Conservation (phyloP, 2,797 vertebrate genomes). For the Falco cherrug region DNA sequence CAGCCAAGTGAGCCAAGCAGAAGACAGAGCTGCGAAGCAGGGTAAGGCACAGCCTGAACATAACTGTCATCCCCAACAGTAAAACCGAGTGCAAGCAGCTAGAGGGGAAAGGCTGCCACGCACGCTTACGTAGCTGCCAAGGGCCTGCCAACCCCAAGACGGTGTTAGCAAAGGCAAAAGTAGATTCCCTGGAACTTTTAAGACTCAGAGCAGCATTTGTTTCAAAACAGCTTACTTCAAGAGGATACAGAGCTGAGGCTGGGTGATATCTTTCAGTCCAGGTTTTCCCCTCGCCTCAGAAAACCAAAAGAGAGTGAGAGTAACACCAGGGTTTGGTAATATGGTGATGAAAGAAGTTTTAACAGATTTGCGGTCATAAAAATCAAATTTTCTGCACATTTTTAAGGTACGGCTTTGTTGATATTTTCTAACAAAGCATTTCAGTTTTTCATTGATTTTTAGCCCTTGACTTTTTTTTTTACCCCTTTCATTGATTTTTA, state of each 20-base stretch:
- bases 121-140: background rate
- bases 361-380: background rate
- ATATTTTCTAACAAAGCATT: background rate
- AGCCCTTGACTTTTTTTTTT: background rate
- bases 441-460: background rate
- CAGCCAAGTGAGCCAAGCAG: background rate
- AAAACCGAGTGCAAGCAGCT: background rate
- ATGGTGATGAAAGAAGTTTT: background rate
- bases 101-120: background rate
- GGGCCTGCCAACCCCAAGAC: background rate
- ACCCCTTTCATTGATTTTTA: background rate
- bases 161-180: background rate
- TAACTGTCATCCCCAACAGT: background rate
- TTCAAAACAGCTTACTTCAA: background rate
- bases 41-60: background rate
- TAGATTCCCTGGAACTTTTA: background rate
- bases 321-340: background rate
- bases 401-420: background rate
- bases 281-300: background rate
- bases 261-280: background rate
- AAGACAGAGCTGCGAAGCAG: rapidly evolving
- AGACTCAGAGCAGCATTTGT: background rate
- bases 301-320: background rate
- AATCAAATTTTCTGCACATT: background rate
- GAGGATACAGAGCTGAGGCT: background rate